These are phyloP conservation scores for Microtus agrestis DNA, from an alignment of 2,797 vertebrate species.

Conservation along the genomic window DNA sequence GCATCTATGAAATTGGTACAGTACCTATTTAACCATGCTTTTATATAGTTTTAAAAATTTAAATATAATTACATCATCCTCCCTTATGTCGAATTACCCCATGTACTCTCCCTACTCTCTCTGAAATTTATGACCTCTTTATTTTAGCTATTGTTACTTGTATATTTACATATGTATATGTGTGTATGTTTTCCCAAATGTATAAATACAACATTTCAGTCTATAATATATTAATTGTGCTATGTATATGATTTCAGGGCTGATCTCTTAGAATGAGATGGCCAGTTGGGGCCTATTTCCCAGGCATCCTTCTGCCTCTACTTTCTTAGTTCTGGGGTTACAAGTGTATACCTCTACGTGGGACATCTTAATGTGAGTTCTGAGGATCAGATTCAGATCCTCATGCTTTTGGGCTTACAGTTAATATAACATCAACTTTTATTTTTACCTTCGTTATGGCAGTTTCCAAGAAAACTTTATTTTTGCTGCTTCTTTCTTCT, in stretches of 20 bases:
- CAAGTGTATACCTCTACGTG: neutral
- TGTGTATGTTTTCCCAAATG: neutral
- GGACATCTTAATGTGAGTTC: neutral
- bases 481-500: neutral
- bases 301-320: neutral
- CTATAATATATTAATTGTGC: neutral
- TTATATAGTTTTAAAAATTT: neutral
- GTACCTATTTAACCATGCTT: rapidly evolving
- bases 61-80: neutral
- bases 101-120: neutral
- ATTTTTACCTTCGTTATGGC: neutral
- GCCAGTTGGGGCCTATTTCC: neutral
- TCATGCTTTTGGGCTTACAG: neutral
- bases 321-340: neutral
- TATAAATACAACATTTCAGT: neutral
- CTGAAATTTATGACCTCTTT: neutral
- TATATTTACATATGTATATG: neutral
- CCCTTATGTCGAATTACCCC: neutral
- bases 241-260: neutral
- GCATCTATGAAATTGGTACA: rapidly evolving
- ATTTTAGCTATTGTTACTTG: neutral
- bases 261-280: neutral
- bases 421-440: neutral
- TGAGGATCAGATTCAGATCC: neutral
- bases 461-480: neutral